These are phyloP conservation scores for Eupleurogrammus muticus DNA, from an alignment of 2,797 vertebrate genomes.

Conservation along the genomic window DNA sequence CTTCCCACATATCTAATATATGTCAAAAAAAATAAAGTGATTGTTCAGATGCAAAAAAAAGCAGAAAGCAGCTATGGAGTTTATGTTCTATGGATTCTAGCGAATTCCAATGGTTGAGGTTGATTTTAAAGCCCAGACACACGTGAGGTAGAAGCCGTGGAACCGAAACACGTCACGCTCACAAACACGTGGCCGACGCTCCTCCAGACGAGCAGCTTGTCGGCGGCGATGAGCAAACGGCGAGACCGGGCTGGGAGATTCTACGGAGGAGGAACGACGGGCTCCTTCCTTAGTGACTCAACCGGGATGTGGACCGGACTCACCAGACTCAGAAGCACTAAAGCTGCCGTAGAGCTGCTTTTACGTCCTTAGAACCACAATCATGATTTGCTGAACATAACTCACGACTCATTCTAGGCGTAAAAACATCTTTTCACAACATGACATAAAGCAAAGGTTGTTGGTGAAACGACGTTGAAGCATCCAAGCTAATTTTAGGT, in stretches of 20 bases:
- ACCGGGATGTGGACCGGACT: slow-evolving; percentile 34
- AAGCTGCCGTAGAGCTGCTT: not conserved
- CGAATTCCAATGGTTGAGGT: too few relatives aligned
- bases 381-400: too few relatives aligned
- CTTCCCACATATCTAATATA: too few relatives aligned
- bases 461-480: slow-evolving; percentile 18
- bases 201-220: slow-evolving; percentile 50
- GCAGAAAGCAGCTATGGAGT: too few relatives aligned
- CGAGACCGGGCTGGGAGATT: slow-evolving; percentile 46
- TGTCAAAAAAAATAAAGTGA: too few relatives aligned
- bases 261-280: slow-evolving; percentile 34
- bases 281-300: slow-evolving; percentile 55
- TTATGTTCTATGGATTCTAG: too few relatives aligned
- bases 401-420: slow-evolving; percentile 57
- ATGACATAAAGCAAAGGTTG: slow-evolving; percentile 26
- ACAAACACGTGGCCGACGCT: slow-evolving; percentile 24
- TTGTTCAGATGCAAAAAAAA: slow-evolving; percentile 2
- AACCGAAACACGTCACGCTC: slow-evolving; percentile 16
- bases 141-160: slow-evolving; percentile 1
- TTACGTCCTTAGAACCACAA: slow-evolving; percentile 2
- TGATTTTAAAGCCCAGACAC: not conserved
- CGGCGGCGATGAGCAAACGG: slow-evolving; percentile 39
- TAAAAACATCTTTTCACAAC: slow-evolving; percentile 58
- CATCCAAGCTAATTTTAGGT: not conserved
- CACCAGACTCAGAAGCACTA: slow-evolving; percentile 11